These are phyloP conservation scores for Avahi laniger DNA, from an alignment of 2,797 vertebrate genomes.

Conservation along the genomic window DNA sequence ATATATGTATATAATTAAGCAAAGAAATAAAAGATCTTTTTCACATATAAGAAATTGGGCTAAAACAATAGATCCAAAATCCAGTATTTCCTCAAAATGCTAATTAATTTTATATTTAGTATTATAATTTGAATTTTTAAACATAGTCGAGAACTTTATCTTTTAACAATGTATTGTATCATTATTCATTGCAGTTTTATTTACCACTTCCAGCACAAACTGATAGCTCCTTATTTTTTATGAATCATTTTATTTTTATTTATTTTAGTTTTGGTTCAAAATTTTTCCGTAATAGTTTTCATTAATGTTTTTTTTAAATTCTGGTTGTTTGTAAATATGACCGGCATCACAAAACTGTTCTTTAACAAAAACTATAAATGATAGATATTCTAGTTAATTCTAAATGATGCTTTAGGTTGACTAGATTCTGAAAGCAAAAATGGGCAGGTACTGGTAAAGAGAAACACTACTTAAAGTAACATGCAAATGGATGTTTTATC, in stretches of 20 bases:
- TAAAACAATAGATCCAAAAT: not conserved
- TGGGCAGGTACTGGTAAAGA: not conserved
- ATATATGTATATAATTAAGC: not conserved
- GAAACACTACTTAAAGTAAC: not conserved
- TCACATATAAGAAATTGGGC: not conserved
- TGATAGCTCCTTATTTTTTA: not conserved
- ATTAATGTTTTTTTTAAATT: not conserved
- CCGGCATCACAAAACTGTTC: not conserved
- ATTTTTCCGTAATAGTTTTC: conserved; percentile 7
- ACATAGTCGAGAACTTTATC: not conserved
- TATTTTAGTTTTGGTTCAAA: not conserved
- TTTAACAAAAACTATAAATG: conserved; percentile 15
- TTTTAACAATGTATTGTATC: not conserved
- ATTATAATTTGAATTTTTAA: not conserved
- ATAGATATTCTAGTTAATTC: not conserved
- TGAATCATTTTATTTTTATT: not conserved
- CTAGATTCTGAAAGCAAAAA: not conserved
- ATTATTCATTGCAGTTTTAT: not conserved
- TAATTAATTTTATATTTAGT: not conserved
- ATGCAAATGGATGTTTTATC: not conserved
- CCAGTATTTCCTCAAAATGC: not conserved
- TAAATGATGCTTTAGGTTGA: not conserved
- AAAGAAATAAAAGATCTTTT: not conserved
- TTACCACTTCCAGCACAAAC: not conserved
- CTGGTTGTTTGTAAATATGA: conserved; percentile 5